Evolutionary conservation across 2,113 vertebrate species (phyloP).

Genomic region (Psephotus haematonotus): DNA sequence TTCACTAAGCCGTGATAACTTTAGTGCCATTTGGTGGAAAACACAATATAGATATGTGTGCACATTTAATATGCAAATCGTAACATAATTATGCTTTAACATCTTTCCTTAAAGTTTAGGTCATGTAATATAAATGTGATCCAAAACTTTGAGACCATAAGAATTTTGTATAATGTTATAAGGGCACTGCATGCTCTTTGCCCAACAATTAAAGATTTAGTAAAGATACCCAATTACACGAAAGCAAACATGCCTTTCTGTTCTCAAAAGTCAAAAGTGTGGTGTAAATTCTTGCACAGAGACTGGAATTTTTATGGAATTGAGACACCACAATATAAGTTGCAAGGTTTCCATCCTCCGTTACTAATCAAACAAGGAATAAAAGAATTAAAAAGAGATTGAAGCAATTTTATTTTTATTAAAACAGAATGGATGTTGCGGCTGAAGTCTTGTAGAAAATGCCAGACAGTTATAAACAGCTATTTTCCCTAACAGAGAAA

Average conservation of each 20-base stretch:
- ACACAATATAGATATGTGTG: conserved; percentile 24
- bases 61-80: conserved; percentile 3
- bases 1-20: conserved; percentile 31
- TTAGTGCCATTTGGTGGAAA: conserved; percentile 58
- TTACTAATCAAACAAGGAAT: conserved; percentile 7
- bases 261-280: not conserved
- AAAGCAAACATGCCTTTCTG: not conserved
- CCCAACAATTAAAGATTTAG: not conserved
- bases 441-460: conserved; percentile 17
- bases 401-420: conserved; percentile 11
- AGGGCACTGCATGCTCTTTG: not conserved
- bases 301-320: not conserved
- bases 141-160: not conserved
- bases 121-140: not conserved
- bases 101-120: conserved; percentile 7
- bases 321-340: not conserved
- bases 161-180: not conserved
- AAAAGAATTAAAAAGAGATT: not conserved
- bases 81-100: conserved; percentile 7
- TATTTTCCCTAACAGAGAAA: conserved; percentile 11
- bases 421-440: not conserved
- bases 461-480: not conserved
- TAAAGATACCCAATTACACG: not conserved
- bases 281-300: not conserved
- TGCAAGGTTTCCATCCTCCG: not conserved